Percentiles rank a stretch among this genome's conserved stretches.
Conservation (phyloP, 2,797 vertebrate species). For the Danionella dracula region DNA sequence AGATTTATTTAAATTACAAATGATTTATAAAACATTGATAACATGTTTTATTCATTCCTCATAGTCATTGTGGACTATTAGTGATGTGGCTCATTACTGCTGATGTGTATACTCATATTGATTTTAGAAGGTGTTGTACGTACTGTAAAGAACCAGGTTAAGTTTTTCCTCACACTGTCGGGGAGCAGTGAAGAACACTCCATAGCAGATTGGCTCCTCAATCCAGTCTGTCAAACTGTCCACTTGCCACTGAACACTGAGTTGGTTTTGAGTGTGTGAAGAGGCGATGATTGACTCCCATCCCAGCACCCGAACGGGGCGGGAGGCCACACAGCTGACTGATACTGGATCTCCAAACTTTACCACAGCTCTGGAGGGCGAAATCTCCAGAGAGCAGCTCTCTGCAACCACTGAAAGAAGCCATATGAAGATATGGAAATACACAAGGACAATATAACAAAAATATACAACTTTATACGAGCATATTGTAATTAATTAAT, state of each 20-base stretch:
- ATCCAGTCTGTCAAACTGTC: conserved; percentile 78
- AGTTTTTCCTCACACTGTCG: conserved; percentile 77
- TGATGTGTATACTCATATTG: too few species aligned
- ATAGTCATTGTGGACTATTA: too few species aligned
- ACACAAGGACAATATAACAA: too few species aligned
- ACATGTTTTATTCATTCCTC: too few species aligned
- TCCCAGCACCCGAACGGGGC: conserved; percentile 70
- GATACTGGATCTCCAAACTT: conserved; percentile 70
- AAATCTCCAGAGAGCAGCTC: conserved; percentile 70
- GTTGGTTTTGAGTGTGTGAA: conserved; percentile 64
- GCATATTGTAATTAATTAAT: too few species aligned
- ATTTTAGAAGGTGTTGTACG: conserved; percentile 44
- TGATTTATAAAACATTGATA: too few species aligned
- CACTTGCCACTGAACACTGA: conserved; percentile 69
- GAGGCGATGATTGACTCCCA: conserved; percentile 73
- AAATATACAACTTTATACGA: too few species aligned
- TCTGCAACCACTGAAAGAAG: conserved; percentile 63
- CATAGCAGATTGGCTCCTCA: conserved; percentile 78
- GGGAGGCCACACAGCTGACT: conserved; percentile 68
- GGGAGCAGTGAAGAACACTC: conserved; percentile 75
- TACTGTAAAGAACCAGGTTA: conserved; percentile 76
- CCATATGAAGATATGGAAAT: background rate
- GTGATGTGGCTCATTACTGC: too few species aligned
- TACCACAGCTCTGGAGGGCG: conserved; percentile 71
- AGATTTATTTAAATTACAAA: too few species aligned